These are phyloP conservation scores for Parnassius mnemosyne DNA, from an alignment of 2,888 invertebrate species.

Conservation along the genomic window DNA sequence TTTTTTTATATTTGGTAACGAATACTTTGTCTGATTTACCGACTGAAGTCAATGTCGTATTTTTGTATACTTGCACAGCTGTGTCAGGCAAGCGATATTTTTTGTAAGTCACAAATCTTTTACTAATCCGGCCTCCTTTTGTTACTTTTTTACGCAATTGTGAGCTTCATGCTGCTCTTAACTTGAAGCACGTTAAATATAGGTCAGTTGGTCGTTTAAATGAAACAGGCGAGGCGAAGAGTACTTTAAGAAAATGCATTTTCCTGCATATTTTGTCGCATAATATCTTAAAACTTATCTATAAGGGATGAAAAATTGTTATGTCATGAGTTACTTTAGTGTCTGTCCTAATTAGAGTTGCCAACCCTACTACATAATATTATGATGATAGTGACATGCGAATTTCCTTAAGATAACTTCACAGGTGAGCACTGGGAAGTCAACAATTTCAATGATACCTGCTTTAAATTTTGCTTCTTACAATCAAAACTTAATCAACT, in stretches of 20 bases:
- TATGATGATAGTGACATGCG: too few relatives aligned
- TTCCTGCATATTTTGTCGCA: slow-evolving; percentile 11
- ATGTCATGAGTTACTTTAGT: too few relatives aligned
- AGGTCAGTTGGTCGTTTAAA: slow-evolving; percentile 22
- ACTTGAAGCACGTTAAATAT: slow-evolving; percentile 14
- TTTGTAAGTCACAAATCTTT: slow-evolving; percentile 17
- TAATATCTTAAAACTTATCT: slow-evolving; percentile 8
- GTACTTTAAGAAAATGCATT: slow-evolving; percentile 22
- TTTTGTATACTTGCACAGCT: slow-evolving; percentile 11
- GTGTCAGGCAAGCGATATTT: slow-evolving; percentile 10
- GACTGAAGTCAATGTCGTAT: slow-evolving; percentile 16
- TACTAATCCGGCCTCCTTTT: slow-evolving; percentile 21
- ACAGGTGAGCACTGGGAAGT: too few relatives aligned
- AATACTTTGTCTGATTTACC: neutral
- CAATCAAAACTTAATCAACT: too few relatives aligned
- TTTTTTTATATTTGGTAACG: too few relatives aligned
- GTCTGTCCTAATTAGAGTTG: too few relatives aligned
- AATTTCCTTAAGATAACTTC: too few relatives aligned
- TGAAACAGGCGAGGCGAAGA: slow-evolving; percentile 19
- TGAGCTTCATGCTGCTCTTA: slow-evolving; percentile 9
- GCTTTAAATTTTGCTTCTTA: too few relatives aligned
- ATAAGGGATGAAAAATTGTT: neutral
- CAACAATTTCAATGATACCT: too few relatives aligned
- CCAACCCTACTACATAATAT: too few relatives aligned
- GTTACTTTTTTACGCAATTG: slow-evolving; percentile 24